Evolutionary conservation across 2,113 vertebrate species (phyloP).

Genomic region (Toxotes chatareus): DNA sequence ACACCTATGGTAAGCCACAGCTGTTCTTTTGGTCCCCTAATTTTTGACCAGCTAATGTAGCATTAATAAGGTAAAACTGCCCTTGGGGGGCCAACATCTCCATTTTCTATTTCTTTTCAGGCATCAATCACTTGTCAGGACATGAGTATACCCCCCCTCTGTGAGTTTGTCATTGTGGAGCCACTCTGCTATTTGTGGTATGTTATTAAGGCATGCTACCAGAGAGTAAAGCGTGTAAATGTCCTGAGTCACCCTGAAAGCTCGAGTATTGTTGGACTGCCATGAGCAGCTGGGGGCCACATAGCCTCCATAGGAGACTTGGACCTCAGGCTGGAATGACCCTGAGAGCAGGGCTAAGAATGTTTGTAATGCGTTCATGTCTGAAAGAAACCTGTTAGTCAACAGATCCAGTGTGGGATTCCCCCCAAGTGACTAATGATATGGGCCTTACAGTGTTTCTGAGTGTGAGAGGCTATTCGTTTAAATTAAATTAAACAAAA

Average conservation of each 20-base stretch:
- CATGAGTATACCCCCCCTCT: slow-evolving; percentile 23
- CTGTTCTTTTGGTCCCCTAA: slow-evolving; percentile 32
- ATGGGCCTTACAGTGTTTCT: no score
- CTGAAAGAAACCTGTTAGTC: slow-evolving; percentile 33
- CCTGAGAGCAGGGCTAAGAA: slow-evolving; percentile 12
- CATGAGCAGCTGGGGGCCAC: slow-evolving; percentile 29
- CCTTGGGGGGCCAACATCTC: slow-evolving; percentile 16
- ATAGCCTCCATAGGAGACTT: background rate
- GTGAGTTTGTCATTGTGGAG: slow-evolving; percentile 38
- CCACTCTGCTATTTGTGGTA: slow-evolving; percentile 53
- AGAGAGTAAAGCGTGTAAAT: slow-evolving; percentile 11
- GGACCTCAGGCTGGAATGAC: slow-evolving; percentile 30
- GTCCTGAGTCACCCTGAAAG: slow-evolving; percentile 60
- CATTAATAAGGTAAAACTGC: slow-evolving; percentile 28
- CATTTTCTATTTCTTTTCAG: slow-evolving; percentile 20
- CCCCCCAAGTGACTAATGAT: background rate
- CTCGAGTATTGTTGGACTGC: slow-evolving; percentile 36
- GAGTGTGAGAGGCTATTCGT: no score
- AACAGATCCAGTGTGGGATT: slow-evolving; percentile 1
- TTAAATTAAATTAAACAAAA: no score
- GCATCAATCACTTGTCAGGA: slow-evolving; percentile 54
- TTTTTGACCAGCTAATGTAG: slow-evolving; percentile 34
- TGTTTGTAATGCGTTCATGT: slow-evolving; percentile 37
- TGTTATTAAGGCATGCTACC: slow-evolving; percentile 43
- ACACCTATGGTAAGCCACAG: slow-evolving; percentile 15